Evolutionary conservation across 1,140 invertebrate species (phyloP).

Genomic region (Lamellibrachia luymesi): DNA sequence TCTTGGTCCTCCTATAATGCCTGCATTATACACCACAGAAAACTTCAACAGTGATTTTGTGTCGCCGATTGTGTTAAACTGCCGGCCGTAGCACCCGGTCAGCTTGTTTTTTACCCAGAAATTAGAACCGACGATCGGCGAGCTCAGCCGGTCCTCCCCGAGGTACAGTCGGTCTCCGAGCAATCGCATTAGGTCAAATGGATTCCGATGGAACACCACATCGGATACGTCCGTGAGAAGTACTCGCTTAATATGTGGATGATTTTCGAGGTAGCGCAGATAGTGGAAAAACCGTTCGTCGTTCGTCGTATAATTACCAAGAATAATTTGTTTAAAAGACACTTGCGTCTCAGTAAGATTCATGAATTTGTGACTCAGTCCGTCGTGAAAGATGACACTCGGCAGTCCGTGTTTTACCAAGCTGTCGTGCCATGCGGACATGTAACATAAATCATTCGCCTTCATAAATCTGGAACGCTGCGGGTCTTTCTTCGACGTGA

Average conservation of each 20-base stretch:
- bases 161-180: background rate
- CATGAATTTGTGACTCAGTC: background rate
- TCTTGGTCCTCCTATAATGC: background rate
- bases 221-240: background rate
- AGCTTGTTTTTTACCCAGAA: background rate
- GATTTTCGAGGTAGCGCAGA: background rate
- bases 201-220: background rate
- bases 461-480: background rate
- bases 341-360: background rate
- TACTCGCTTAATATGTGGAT: background rate
- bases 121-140: background rate
- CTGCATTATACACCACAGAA: background rate
- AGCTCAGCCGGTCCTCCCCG: background rate
- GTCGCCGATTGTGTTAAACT: no score
- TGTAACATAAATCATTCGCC: background rate
- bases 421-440: background rate
- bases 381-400: constrained; percentile 3
- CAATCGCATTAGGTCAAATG: background rate
- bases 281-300: background rate
- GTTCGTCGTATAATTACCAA: background rate
- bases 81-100: background rate
- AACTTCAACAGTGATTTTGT: background rate
- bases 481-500: background rate
- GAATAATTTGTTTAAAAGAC: background rate
- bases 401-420: background rate